phyloP scores from a whole-genome alignment of 2,888 invertebrate genomes.

The Nomada lathburiana region DNA sequence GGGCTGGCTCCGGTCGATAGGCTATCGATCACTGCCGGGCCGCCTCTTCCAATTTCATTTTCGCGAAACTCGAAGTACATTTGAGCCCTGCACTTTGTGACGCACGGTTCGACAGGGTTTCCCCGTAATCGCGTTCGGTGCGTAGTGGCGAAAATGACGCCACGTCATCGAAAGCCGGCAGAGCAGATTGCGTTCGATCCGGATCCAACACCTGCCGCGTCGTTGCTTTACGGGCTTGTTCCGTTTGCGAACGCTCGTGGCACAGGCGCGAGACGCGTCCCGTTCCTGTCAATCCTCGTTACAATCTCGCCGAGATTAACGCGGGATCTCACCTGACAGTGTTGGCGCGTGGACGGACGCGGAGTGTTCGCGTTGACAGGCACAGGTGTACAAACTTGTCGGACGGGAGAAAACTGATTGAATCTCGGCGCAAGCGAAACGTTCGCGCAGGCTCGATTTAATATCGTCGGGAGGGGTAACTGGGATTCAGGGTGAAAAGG shows the following conservation, averaged over 20 bases:
- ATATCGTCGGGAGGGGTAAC: background rate
- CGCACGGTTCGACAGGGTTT: too few species aligned
- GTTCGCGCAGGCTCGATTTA: background rate
- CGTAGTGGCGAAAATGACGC: background rate
- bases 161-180: background rate
- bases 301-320: slow-evolving; percentile 6
- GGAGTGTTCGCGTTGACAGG: background rate
- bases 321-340: background rate
- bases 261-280: background rate
- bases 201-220: background rate
- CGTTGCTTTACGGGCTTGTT: background rate
- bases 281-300: slow-evolving; percentile 9
- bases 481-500: background rate
- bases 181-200: background rate
- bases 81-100: too few species aligned
- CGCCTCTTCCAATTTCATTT: slow-evolving; percentile 9
- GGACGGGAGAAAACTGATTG: background rate
- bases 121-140: background rate
- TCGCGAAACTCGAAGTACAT: background rate
- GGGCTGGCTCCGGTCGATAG: too few species aligned
- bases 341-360: background rate
- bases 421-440: background rate
- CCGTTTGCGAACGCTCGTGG: background rate
- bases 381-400: background rate
- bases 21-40: too few species aligned